Base-by-base conservation (phyloP, 2,888 invertebrate genomes). In the Epicampocera succincta region DNA sequence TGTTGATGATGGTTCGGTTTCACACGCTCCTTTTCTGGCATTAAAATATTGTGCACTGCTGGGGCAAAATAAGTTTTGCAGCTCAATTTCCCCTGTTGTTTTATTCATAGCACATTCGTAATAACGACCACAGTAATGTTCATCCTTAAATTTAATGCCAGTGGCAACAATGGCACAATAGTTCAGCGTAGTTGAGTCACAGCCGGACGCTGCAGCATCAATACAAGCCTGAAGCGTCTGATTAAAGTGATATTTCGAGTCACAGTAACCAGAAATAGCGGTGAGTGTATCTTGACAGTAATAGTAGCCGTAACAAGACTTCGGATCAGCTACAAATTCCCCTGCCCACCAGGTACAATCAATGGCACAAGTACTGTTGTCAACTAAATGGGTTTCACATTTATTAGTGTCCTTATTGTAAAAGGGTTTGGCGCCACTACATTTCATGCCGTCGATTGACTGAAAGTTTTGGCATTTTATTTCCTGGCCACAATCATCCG, bases 251-350 rank as follows among this genome's bases (percentile, higher is more conserved):
- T 83, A 69, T 0, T n/a, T 73, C 0, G 19, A 2, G 0, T 9
- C 69, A 69, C 89, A 90, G 2, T 46, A 12, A 0, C 87, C 87
- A 3, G 38, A 65, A 1, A 75, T 63, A 6, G 84, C 46, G 0
- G 29, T 0, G 0, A 11, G 21, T 2, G 77, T 54, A n/a, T 84
- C 80, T 0, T 85, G 66, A 42, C 89, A 90, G 17, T 78, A 87
- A 33, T 85, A 87, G 84, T 87, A 90, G 12, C 87, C 87, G 2
- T 54, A 84, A 17, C 90, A 90, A 13, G 89, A 86, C 2, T 85
- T 84, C 0, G 84, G 83, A 69, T 87, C 88, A 0, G 83, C 76
- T 1, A 86, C 54, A 75, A 87, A 90, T 6, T 83, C 85, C 0
- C 58, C 52, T 0, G 84, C 81, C n/a, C 79, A 79, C 0, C 72